Base-by-base conservation (phyloP, 2,113 vertebrate genomes). In the Pterocles orientalis region DNA sequence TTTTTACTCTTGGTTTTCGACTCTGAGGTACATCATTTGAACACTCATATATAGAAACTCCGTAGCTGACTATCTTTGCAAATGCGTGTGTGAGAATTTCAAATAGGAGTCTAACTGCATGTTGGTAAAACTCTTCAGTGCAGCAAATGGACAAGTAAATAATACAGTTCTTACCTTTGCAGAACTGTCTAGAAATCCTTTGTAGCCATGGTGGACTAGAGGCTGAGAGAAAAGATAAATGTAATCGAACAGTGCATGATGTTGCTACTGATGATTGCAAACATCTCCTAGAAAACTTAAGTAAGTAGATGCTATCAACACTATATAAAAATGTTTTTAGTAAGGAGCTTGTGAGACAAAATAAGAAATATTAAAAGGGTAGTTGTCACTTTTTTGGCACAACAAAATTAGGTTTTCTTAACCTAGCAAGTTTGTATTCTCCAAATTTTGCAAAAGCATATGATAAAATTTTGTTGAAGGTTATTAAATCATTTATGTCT, bases 201-300 rank as follows among this genome's bases (percentile, higher is more conserved):
- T 99, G 99, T 97, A 98, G 97, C 95, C 98, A 99, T 82, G 98
- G 97, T 92, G 98, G 99, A 85, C 98, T 99, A 68, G 99, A 99
- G 97, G 98, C 99, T 41, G 98, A 99, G 92, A 98, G 96, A 92
- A 98, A 98, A 97, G 99, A 99, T 95, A 98, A 98, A 62, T 99
- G 99, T 86, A 97, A 98, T 94, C 98, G 99, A 92, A 99, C 99
- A 11, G 98, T 98, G 70, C 99, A 99, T 47, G 99, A 99, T 83
- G 99, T 99, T 86, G 99, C 99, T 81, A 99, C 99, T 13, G 99
- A 99, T 84, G 99, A 99, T 98, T 99, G 99, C 98, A 99, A 99
- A 97, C 98, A 99, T 91, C 98, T 99, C 36, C 98, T 99, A 83
- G 99, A 99, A 97, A 99, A 99, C 90, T 98, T 99, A 90, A 93